phyloP scores from a whole-genome alignment of 2,888 invertebrate genomes.

The Malacosoma neustria region DNA sequence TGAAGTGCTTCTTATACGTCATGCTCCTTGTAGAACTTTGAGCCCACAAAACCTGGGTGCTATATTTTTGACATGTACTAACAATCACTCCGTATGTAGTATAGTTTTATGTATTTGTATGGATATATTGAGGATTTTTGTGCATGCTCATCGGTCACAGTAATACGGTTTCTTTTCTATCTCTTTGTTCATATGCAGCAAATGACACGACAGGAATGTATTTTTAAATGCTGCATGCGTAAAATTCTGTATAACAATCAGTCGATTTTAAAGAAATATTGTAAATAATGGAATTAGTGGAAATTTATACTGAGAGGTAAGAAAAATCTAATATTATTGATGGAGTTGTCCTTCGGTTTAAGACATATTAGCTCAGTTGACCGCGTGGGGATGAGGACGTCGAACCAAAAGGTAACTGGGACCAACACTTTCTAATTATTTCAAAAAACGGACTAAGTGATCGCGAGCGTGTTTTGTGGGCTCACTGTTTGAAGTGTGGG shows the following conservation, averaged over 20 bases:
- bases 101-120: constrained; percentile 33
- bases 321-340: no score
- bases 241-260: no score
- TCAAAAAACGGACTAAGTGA: no score
- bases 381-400: no score
- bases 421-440: no score
- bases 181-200: not conserved
- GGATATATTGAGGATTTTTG: constrained; percentile 29
- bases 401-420: no score
- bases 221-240: no score
- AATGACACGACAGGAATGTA: not conserved
- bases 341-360: no score
- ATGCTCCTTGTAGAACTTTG: constrained; percentile 70
- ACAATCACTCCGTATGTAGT: constrained; percentile 50
- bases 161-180: constrained; percentile 12
- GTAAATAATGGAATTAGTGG: no score
- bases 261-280: no score
- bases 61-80: constrained; percentile 43
- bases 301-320: no score
- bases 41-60: constrained; percentile 58
- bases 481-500: constrained; percentile 61
- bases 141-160: constrained; percentile 39
- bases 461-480: constrained; percentile 55
- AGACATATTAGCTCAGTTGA: no score
- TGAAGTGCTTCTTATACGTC: constrained; percentile 54